Evolutionary conservation across 2,113 vertebrate genomes (phyloP).

Genomic region (Gobius niger): DNA sequence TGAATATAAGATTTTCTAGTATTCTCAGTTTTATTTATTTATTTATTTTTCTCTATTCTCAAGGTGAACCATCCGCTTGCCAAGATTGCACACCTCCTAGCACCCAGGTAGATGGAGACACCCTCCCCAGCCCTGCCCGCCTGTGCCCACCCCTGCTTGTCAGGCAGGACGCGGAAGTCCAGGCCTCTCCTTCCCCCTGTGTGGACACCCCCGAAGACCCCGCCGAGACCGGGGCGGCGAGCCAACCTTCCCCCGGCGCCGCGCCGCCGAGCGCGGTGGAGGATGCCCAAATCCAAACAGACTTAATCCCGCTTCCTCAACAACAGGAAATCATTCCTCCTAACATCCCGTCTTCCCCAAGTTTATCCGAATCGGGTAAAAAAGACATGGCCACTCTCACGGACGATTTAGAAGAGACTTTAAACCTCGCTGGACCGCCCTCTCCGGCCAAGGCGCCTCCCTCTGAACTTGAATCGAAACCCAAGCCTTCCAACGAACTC

Average conservation of each 20-base stretch:
- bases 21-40: no score
- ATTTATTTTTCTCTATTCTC: conserved; percentile 33
- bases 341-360: conserved; percentile 1
- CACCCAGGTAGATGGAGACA: conserved; percentile 9
- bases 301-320: conserved; percentile 28
- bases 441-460: conserved; percentile 60
- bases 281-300: conserved; percentile 55
- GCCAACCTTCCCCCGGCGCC: conserved; percentile 1
- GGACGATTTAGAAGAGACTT: conserved; percentile 52
- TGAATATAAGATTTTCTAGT: no score
- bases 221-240: neutral
- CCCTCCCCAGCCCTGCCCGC: conserved; percentile 17
- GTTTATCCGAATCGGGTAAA: conserved; percentile 25
- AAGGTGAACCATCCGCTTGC: conserved; percentile 16
- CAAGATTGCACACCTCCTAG: conserved; percentile 23
- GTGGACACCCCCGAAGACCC: neutral
- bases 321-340: conserved; percentile 11
- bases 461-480: conserved; percentile 80
- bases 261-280: conserved; percentile 30
- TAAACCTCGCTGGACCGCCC: conserved; percentile 27
- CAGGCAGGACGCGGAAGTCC: conserved; percentile 43
- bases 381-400: conserved; percentile 69
- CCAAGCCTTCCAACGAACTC: conserved; percentile 91
- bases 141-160: neutral
- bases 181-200: conserved; percentile 31